A percentile compares a stretch with the other conserved stretches of the same genome.
Evolutionary conservation across 2,888 invertebrate genomes (phyloP).

Genomic region (Heliconius cydno): DNA sequence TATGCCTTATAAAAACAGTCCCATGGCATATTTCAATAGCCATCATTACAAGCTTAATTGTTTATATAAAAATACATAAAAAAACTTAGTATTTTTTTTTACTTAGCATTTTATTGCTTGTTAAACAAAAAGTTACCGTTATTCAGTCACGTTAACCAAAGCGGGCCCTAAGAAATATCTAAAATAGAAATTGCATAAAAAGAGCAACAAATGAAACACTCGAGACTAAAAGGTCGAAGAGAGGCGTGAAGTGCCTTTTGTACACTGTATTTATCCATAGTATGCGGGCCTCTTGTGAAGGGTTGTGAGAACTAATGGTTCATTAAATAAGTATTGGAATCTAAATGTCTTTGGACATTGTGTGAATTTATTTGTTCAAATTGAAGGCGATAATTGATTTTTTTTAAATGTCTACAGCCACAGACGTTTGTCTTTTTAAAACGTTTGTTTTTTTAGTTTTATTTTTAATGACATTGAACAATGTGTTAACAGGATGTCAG

Average conservation of each 20-base stretch:
- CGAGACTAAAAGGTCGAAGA: conserved; percentile 42
- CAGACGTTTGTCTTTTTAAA: not conserved
- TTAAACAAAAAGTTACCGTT: not conserved
- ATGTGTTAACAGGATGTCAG: conserved; percentile 21
- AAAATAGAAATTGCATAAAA: conserved; percentile 32
- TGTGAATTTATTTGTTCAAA: conserved; percentile 37
- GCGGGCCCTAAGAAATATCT: conserved; percentile 7
- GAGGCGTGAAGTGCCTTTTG: conserved; percentile 43
- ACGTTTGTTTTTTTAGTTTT: conserved; percentile 7
- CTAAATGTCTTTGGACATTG: conserved; percentile 17
- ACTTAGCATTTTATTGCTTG: not conserved
- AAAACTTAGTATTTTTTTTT: too few species aligned
- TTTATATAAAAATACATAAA: not conserved
- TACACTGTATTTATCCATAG: conserved; percentile 39
- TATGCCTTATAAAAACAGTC: too few species aligned
- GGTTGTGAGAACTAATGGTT: conserved; percentile 39
- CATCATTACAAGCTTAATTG: not conserved
- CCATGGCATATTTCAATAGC: too few species aligned
- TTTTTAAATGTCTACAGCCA: conserved; percentile 12
- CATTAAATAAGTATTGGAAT: conserved; percentile 38
- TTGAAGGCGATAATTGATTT: conserved; percentile 34
- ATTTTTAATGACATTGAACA: conserved; percentile 4
- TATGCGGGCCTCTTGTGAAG: conserved; percentile 40
- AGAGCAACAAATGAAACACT: conserved; percentile 37
- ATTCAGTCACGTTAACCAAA: not conserved